phyloP scores from a whole-genome alignment of 23 tunicate genomes.

The Corella eumyota region DNA sequence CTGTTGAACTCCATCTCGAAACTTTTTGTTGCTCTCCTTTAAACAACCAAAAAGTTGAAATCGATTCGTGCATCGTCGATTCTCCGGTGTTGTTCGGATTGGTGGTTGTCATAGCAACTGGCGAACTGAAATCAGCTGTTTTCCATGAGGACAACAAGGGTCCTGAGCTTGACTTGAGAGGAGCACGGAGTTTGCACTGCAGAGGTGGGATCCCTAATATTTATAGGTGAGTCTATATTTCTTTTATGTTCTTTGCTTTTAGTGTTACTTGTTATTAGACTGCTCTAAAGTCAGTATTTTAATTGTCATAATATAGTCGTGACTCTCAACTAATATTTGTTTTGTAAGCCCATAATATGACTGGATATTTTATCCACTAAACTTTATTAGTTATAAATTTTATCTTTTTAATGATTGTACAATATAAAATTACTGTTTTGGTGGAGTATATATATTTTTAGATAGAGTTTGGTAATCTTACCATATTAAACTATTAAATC shows the following conservation, averaged over 20 bases:
- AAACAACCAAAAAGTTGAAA: conserved; percentile 11
- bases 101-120: conserved; percentile 18
- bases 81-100: conserved; percentile 30
- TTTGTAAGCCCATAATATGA: too few relatives aligned
- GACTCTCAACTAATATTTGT: background rate
- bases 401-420: background rate
- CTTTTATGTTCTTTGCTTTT: background rate
- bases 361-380: too few relatives aligned
- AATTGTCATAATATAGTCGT: background rate
- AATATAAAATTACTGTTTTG: too few relatives aligned
- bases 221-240: conserved; percentile 29
- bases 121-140: conserved; percentile 27
- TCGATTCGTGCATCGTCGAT: background rate
- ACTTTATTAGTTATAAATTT: background rate
- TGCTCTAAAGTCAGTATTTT: background rate
- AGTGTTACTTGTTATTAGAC: background rate
- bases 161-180: conserved; percentile 24
- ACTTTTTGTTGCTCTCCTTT: conserved; percentile 45
- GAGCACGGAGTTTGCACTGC: conserved; percentile 45
- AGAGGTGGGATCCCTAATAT: conserved; percentile 24
- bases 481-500: too few relatives aligned
- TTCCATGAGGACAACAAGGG: conserved; percentile 34
- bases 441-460: too few relatives aligned
- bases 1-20: conserved; percentile 17
- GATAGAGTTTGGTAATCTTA: too few relatives aligned